These are phyloP conservation scores for Porites rus DNA, from an alignment of 92 coral and sea anemone species.

Conservation along the genomic window DNA sequence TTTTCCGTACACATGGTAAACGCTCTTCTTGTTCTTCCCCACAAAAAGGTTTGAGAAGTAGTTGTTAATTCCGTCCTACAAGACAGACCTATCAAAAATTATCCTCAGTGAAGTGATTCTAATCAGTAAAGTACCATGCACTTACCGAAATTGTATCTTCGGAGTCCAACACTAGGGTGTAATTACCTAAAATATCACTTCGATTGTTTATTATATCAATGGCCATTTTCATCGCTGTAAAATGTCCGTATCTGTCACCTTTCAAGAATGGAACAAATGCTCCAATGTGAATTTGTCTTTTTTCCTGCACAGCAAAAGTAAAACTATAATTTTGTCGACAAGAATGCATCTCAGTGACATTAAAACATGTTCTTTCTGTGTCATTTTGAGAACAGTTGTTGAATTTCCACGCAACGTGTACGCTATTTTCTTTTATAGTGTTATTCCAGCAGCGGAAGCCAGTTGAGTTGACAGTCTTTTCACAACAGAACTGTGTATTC, in stretches of 20 bases:
- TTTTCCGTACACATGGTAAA: too few species aligned
- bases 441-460: constrained; percentile 49
- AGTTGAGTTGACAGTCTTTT: constrained; percentile 12
- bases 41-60: too few species aligned
- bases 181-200: constrained; percentile 68
- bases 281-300: constrained; percentile 69
- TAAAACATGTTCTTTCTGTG: constrained; percentile 7
- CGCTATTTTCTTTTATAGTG: background rate
- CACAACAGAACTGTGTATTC: constrained; percentile 21
- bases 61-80: too few species aligned
- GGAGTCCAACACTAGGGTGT: constrained; percentile 70
- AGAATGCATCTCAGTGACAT: background rate
- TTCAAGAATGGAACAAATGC: constrained; percentile 66
- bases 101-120: background rate
- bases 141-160: constrained; percentile 80
- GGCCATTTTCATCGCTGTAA: constrained; percentile 71
- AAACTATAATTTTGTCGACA: background rate
- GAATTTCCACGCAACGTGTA: background rate
- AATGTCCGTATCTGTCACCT: constrained; percentile 53
- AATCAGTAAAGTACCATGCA: background rate
- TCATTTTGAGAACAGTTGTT: background rate
- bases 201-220: constrained; percentile 78
- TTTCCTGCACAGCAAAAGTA: background rate
- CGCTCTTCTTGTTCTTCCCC: too few species aligned
- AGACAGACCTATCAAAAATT: background rate